phyloP scores from a whole-genome alignment of 2,797 vertebrate genomes.

The Neosilurus mollespiculum region DNA sequence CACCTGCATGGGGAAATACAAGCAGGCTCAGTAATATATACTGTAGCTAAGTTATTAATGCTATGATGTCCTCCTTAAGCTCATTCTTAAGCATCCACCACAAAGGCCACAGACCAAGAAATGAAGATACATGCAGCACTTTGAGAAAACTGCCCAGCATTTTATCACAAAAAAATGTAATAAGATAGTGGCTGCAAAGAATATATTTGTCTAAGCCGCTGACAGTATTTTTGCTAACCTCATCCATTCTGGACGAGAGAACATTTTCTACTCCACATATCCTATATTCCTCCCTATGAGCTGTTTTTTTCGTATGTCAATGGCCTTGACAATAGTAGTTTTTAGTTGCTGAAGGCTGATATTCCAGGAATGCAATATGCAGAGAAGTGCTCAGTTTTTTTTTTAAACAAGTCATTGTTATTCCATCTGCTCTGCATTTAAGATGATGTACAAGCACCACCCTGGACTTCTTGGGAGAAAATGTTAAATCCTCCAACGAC shows the following conservation, averaged over 20 bases:
- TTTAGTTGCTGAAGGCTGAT: neutral
- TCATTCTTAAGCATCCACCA: neutral
- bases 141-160: neutral
- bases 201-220: neutral
- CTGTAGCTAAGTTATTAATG: neutral
- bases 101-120: neutral
- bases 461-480: neutral
- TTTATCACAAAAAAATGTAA: neutral
- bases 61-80: neutral
- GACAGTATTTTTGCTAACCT: neutral
- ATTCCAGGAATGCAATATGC: constrained; percentile 4
- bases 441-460: neutral
- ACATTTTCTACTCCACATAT: constrained; percentile 16
- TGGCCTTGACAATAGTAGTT: neutral
- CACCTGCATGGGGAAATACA: neutral
- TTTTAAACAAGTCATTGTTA: neutral
- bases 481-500: neutral
- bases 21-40: neutral
- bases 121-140: neutral
- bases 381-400: constrained; percentile 1
- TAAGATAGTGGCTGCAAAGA: constrained; percentile 6
- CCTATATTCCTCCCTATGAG: neutral
- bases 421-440: neutral
- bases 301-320: neutral
- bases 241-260: neutral